Conservation (phyloP, 92 coral and sea anemone genomes). For the Epizoanthus stellaris region DNA sequence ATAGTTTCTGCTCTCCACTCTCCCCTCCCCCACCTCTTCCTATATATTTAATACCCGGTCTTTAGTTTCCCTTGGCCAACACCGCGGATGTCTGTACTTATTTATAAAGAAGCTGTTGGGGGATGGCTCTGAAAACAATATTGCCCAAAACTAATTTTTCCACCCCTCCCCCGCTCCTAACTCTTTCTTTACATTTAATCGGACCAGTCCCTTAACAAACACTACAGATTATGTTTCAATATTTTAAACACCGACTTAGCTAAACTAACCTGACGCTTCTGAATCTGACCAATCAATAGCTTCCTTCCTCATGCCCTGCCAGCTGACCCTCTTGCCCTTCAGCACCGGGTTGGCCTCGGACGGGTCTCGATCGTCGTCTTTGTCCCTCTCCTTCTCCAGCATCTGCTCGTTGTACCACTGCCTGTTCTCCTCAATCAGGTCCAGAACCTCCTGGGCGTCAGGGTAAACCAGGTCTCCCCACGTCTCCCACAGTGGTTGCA, state of each 20-base stretch:
- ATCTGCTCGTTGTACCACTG: slow-evolving; percentile 97
- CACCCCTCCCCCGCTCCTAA: too few species aligned
- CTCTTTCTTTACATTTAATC: too few species aligned
- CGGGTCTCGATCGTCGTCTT: slow-evolving; percentile 51
- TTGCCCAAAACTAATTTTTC: too few species aligned
- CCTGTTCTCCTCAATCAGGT: slow-evolving; percentile 91
- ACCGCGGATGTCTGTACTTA: too few species aligned
- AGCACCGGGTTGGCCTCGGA: slow-evolving; percentile 73
- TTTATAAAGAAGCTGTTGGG: too few species aligned
- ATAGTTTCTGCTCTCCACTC: too few species aligned
- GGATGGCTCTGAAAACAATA: too few species aligned
- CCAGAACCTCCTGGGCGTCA: slow-evolving; percentile 92
- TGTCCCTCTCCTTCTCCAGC: slow-evolving; percentile 87
- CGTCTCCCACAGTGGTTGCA: slow-evolving; percentile 99
- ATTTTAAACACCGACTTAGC: slow-evolving; percentile 16
- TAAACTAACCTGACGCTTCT: slow-evolving; percentile 78
- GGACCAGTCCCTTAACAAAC: too few species aligned
- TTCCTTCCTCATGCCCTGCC: slow-evolving; percentile 96
- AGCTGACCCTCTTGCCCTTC: slow-evolving; percentile 91
- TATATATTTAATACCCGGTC: too few species aligned
- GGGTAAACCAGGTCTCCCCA: slow-evolving; percentile 98
- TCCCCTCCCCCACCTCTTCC: too few species aligned
- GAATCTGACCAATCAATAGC: slow-evolving; percentile 96
- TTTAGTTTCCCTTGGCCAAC: too few species aligned
- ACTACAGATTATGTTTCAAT: too few species aligned